Evolutionary conservation across 2,113 vertebrate species (phyloP), one percentile per base, ranked within the genome.

Genomic region (Prinia subflava): DNA sequence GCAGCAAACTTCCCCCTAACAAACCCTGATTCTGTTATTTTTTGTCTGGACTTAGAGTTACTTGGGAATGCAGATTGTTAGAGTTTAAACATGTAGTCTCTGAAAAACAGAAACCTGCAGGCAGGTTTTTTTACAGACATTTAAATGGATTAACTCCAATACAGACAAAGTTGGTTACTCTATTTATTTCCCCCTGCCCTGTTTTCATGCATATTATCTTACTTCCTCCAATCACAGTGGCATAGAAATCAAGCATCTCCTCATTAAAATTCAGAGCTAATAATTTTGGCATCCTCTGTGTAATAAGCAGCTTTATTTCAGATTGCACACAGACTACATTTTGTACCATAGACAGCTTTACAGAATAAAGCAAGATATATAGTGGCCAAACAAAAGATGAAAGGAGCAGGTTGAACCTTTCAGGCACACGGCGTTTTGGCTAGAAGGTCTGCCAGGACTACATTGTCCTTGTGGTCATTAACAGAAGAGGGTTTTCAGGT

Each of bases 231-330:
- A 68, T 87, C 53, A 53, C 73, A 71, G 41, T 69, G 70, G 91
- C 86, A 87, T 3, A 87, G 41, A 84, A 96, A 89, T 63, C 79
- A 92, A 82, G 67, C 50, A 71, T 57, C 25, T 89, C 52, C 53
- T 91, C 53, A 87, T 89, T 92, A 84, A 92, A 87, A 95, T 94
- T 94, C 77, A 93, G 24, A 91, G 42, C 39, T 91, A 93, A 77
- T 79, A 77, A 93, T 93, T 90, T 90, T 91, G 75, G 59, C 73
- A 93, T 85, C 56, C 47, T 83, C 33, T 83, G 39, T 86, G 67
- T 47, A 86, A 77, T 67, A 95, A 80, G 60, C 63, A 56, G 63
- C 70, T 95, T 94, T 83, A 73, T 83, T 94, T 95, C 82, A 50
- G 53, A 76, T 73, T 76, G 53, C 46, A 73, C 50, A 41, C 49